Conservation (phyloP, 2,888 invertebrate genomes). For the Thera britannica region DNA sequence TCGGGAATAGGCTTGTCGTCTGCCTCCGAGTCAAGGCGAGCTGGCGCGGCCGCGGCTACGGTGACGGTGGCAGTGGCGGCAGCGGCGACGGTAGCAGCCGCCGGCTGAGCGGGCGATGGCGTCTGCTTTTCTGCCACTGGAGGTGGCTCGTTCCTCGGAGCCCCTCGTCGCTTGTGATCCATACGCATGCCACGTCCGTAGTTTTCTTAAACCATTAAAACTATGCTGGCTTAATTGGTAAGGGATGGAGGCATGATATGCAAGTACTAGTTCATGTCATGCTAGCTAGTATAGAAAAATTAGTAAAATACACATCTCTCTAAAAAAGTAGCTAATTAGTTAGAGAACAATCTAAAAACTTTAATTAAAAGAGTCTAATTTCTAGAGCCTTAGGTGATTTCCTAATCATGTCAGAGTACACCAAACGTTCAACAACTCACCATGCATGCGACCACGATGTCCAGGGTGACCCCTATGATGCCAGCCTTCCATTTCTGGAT, state of each 20-base stretch:
- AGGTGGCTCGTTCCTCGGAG: slow-evolving; percentile 67
- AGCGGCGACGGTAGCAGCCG: slow-evolving; percentile 61
- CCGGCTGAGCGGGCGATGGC: slow-evolving; percentile 67
- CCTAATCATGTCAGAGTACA: too few species aligned
- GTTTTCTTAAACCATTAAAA: slow-evolving; percentile 57
- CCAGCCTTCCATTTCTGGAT: slow-evolving; percentile 78
- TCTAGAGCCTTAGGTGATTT: too few species aligned
- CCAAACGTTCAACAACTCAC: slow-evolving; percentile 44
- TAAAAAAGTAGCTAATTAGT: too few species aligned
- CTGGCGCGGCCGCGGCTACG: slow-evolving; percentile 61
- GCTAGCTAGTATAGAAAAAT: too few species aligned
- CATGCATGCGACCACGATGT: slow-evolving; percentile 79
- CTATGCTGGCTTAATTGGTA: background rate
- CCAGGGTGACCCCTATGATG: slow-evolving; percentile 80
- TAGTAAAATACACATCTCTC: too few species aligned
- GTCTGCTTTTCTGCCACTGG: slow-evolving; percentile 62
- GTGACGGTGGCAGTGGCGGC: slow-evolving; percentile 75
- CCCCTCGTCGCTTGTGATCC: slow-evolving; percentile 72
- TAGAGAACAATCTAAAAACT: too few species aligned
- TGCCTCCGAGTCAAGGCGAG: slow-evolving; percentile 71
- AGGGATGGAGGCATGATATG: background rate
- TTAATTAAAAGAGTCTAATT: too few species aligned
- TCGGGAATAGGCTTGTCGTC: slow-evolving; percentile 85
- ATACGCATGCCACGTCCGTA: slow-evolving; percentile 75
- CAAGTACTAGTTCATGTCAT: background rate